Base-by-base conservation (phyloP, 2,888 invertebrate species). In the Hirtodrosophila cameraria region DNA sequence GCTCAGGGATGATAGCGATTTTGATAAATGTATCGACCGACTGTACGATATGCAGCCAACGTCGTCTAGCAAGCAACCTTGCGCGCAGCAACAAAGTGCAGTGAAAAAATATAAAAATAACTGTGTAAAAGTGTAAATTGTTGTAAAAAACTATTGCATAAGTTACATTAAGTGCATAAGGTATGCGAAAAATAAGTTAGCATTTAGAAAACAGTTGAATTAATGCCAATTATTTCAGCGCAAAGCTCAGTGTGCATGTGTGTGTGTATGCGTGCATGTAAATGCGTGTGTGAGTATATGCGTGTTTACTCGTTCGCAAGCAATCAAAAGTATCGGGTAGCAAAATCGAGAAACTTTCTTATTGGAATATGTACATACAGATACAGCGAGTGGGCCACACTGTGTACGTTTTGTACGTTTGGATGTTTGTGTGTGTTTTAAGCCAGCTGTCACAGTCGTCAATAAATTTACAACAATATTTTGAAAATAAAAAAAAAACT, bases 291-390 rank as follows among this genome's bases (percentile, higher is more conserved):
- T 23, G 35, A 31, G 20, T 42, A 31, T 67, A 30, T 59, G 58
- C 62, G 65, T 62, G 59, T 23, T n/a, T 55, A 33, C 46, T 45
- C 38, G 36, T 36, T 62, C 65, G 65, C 65, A 78, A 73, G 76
- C 79, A 75, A 72, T 77, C 78, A 81, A 81, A 77, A 82, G 77
- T 81, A 73, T 75, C 79, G 78, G 76, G 63, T 83, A 68, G 78
- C 72, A 77, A 64, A 81, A 81, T 82, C 85, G 85, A 84, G 74
- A 84, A 81, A 79, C 79, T 84, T 81, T 79, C 85, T 72, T 73
- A 74, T 76, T 70, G 69, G 61, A 71, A 71, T 35, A 61, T 49
- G 25, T 39, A 66, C 52, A 53, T n/a, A n/a, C n/a, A n/a, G n/a
- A n/a, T n/a, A n/a, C n/a, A 52, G 35, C 59, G 54, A 69, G 50